Evolutionary conservation across 2,888 invertebrate genomes (phyloP), one percentile per base, ranked within the genome.

Genomic region (Sycophila texana): DNA sequence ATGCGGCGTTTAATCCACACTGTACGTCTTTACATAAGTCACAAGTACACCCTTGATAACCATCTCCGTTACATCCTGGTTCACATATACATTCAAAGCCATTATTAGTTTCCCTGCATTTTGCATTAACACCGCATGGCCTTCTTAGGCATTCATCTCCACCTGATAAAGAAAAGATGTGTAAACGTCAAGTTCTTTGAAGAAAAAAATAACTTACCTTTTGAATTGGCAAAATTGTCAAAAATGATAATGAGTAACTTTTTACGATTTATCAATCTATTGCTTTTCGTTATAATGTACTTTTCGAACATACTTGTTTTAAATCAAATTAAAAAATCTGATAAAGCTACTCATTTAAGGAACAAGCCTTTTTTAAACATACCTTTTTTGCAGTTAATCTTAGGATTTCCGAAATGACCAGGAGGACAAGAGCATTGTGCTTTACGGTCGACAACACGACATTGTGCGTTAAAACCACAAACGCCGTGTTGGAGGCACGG

Each of bases 391-490:
- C 96, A 96, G 87, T 94, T 95, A 7, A 93, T 91, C 60, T 91
- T 88, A 0, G 95, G 94, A 89, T 95, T 95, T 77, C 95, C 95
- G 83, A 93, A 92, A 87, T 93, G 95, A 63, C 95, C 95, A 1
- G 94, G 94, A 22, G 95, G 95, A 86, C 96, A 96, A 0, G 94
- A 93, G 85, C 96, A 96, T 85, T 96, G 95, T 0, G 97, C 95
- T 83, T 92, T 92, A 87, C 96, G 92, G 85, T 95, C 94, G 20
- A 95, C 92, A 13, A 96, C 95, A 58, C 95, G 93, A 86, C 97
- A 97, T 85, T 97, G 96, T 0, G 97, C 96, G 89, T 97, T 97
- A 49, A 93, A 91, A 16, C 97, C 97, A 86, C 97, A 97, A 49
- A 95, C 94, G 12, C 94, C 94, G 55, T 92, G 91, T 85, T 95